These are phyloP conservation scores for Hirtodrosophila trivittata DNA, from an alignment of 2,888 invertebrate genomes.

Conservation along the genomic window DNA sequence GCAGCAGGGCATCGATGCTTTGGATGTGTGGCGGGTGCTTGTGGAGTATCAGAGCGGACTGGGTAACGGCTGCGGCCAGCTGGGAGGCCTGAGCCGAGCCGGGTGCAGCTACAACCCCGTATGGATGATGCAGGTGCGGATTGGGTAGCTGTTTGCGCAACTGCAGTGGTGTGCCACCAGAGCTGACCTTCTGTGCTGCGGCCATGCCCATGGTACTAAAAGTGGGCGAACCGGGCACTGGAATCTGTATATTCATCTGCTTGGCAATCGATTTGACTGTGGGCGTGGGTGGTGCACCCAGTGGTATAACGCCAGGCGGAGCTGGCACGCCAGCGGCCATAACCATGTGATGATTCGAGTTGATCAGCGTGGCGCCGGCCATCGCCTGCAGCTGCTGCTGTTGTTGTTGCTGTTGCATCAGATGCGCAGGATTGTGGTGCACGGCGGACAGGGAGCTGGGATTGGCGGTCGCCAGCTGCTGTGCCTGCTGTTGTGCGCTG, in stretches of 20 bases:
- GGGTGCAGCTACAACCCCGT: slow-evolving; percentile 57
- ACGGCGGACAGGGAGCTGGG: slow-evolving; percentile 35
- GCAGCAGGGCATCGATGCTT: slow-evolving; percentile 90
- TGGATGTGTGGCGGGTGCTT: slow-evolving; percentile 86
- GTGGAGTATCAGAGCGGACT: slow-evolving; percentile 74
- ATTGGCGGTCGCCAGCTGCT: slow-evolving; percentile 32
- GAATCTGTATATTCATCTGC: slow-evolving; percentile 81
- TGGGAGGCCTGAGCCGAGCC: slow-evolving; percentile 76
- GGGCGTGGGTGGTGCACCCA: slow-evolving; percentile 80
- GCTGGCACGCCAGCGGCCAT: slow-evolving; percentile 43
- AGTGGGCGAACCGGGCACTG: slow-evolving; percentile 68
- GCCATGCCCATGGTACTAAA: slow-evolving; percentile 81
- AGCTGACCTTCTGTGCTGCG: slow-evolving; percentile 74
- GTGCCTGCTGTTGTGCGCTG: slow-evolving; percentile 45
- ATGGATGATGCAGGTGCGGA: slow-evolving; percentile 82
- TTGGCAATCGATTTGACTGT: slow-evolving; percentile 82
- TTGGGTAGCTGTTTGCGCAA: slow-evolving; percentile 83
- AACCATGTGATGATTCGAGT: slow-evolving; percentile 76
- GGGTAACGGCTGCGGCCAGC: slow-evolving; percentile 80
- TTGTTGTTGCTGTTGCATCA: slow-evolving; percentile 63
- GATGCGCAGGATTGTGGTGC: slow-evolving; percentile 35
- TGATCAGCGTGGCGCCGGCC: slow-evolving; percentile 78
- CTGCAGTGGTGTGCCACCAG: slow-evolving; percentile 80
- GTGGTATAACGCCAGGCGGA: slow-evolving; percentile 66
- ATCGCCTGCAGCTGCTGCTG: slow-evolving; percentile 77